A percentile compares a stretch with the other conserved stretches of the same genome.
These are phyloP conservation scores for Syngnathoides biaculeatus DNA, from an alignment of 2,113 vertebrate species.

Conservation along the genomic window DNA sequence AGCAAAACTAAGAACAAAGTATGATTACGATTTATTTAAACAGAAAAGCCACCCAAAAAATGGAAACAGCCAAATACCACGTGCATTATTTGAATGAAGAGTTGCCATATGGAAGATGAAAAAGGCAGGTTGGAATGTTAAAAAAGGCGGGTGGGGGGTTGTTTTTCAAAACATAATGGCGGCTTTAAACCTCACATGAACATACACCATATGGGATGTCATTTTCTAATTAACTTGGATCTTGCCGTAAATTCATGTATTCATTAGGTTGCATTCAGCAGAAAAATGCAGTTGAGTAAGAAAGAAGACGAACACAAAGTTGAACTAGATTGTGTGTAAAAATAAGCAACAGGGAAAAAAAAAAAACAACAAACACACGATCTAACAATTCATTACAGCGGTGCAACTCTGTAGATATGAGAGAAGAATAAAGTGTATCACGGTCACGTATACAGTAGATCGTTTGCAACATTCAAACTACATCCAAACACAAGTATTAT, in stretches of 20 bases:
- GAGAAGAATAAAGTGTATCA: not conserved
- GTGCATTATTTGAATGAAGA: not conserved
- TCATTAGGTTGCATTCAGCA: conserved; percentile 6
- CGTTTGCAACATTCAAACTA: conserved; percentile 17
- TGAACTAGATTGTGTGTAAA: conserved; percentile 32
- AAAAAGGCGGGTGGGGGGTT: too few relatives aligned
- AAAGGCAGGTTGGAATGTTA: not conserved
- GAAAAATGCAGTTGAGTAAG: not conserved
- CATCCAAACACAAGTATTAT: conserved; percentile 10
- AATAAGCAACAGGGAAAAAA: conserved; percentile 10
- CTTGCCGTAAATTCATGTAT: conserved; percentile 9
- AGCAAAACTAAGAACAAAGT: not conserved
- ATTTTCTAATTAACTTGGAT: not conserved
- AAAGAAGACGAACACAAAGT: not conserved
- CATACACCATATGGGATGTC: not conserved
- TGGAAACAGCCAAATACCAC: not conserved
- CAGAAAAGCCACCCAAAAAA: not conserved
- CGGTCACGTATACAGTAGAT: conserved; percentile 5
- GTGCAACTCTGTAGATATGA: not conserved
- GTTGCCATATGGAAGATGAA: not conserved
- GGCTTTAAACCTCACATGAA: not conserved
- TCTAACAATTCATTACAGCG: not conserved
- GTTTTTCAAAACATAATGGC: not conserved
- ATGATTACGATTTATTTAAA: not conserved
- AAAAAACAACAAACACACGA: not conserved